These are phyloP conservation scores for Dolichoris vasculosae DNA, from an alignment of 1,140 invertebrate genomes.

Conservation along the genomic window DNA sequence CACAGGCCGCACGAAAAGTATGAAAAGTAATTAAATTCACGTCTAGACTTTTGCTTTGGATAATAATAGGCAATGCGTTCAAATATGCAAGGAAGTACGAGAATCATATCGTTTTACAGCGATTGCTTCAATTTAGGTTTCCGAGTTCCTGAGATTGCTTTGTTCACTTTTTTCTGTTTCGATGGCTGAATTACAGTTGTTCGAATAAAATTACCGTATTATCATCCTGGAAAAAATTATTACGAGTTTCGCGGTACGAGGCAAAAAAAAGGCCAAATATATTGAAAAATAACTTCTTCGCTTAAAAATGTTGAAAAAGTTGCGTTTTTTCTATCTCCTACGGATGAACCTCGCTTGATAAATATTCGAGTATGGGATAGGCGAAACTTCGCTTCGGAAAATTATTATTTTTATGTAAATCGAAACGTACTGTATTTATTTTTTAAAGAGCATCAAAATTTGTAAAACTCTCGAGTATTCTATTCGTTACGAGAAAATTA, in stretches of 20 bases:
- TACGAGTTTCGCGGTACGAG: neutral
- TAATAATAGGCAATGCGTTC: slow-evolving; percentile 51
- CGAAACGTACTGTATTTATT: too few relatives aligned
- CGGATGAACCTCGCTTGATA: too few relatives aligned
- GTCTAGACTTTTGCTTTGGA: slow-evolving; percentile 54
- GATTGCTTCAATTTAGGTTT: slow-evolving; percentile 46
- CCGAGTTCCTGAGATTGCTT: neutral
- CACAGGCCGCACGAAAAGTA: slow-evolving; percentile 67
- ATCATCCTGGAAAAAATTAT: neutral
- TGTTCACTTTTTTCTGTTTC: slow-evolving; percentile 21
- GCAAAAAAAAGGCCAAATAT: neutral
- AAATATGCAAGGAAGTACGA: slow-evolving; percentile 54
- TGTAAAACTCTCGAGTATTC: neutral
- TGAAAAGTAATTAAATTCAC: slow-evolving; percentile 71
- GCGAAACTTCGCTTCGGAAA: too few relatives aligned
- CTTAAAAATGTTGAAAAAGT: too few relatives aligned
- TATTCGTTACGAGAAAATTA: neutral
- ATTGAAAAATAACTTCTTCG: too few relatives aligned
- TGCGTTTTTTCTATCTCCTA: too few relatives aligned
- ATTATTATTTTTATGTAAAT: too few relatives aligned
- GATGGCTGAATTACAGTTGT: neutral
- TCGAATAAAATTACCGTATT: neutral
- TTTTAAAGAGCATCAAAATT: neutral
- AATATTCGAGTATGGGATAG: too few relatives aligned
- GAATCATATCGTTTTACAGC: slow-evolving; percentile 29